These are phyloP conservation scores for Telenomus remus DNA, from an alignment of 1,140 invertebrate genomes.

Conservation along the genomic window DNA sequence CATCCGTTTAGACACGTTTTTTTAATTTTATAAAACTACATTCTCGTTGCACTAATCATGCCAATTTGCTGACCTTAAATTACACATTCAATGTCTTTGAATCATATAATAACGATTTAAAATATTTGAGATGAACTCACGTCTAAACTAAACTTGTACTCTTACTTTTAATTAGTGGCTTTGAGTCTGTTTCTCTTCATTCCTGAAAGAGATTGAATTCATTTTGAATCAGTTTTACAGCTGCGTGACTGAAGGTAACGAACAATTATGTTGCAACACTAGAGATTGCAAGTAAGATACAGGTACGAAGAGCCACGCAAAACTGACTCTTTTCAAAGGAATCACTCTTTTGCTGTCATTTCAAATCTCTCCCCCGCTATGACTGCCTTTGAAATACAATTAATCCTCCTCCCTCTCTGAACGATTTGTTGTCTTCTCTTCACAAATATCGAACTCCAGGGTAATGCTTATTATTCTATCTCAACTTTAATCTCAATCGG, in stretches of 20 bases:
- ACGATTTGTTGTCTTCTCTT: constrained; percentile 16
- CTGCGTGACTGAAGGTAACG: not conserved
- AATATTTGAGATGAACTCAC: too few relatives aligned
- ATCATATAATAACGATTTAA: constrained; percentile 20
- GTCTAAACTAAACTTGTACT: not conserved
- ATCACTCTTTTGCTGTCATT: constrained; percentile 59
- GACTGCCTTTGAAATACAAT: constrained; percentile 46
- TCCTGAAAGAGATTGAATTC: constrained; percentile 10
- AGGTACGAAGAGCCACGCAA: constrained; percentile 54
- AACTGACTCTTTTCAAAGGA: constrained; percentile 63
- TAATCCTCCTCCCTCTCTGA: constrained; percentile 13
- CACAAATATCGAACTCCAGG: constrained; percentile 13
- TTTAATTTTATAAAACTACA: constrained; percentile 44
- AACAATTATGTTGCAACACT: not conserved
- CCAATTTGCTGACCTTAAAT: constrained; percentile 14
- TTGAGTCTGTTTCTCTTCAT: constrained; percentile 49
- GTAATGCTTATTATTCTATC: constrained; percentile 1
- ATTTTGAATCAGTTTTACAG: not conserved
- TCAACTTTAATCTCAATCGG: constrained; percentile 1
- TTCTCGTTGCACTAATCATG: constrained; percentile 40
- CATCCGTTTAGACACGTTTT: constrained; percentile 35
- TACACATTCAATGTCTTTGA: constrained; percentile 12
- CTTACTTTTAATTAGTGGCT: constrained; percentile 12
- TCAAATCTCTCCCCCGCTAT: constrained; percentile 60
- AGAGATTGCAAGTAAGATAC: constrained; percentile 30